Percentiles rank a stretch among this genome's conserved stretches.
These are phyloP conservation scores for Esox lucius DNA, from an alignment of 2,797 vertebrate genomes.

Conservation along the genomic window DNA sequence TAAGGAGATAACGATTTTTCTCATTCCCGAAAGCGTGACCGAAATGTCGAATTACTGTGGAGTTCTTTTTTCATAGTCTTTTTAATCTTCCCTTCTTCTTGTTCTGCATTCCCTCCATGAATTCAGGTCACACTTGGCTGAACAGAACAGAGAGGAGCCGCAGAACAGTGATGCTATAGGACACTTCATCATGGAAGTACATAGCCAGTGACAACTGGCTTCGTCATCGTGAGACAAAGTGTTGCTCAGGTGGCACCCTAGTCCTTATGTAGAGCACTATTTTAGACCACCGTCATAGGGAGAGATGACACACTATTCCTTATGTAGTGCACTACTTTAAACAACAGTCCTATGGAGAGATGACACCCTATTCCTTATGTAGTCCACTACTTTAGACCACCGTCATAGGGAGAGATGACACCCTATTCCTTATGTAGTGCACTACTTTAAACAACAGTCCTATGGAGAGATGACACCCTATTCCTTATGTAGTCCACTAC, in stretches of 20 bases:
- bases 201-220: not conserved
- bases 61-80: not conserved
- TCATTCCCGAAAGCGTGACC: slow-evolving; percentile 6
- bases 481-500: too few relatives aligned
- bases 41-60: slow-evolving; percentile 5
- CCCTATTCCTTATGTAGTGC: too few relatives aligned
- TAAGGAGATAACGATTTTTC: too few relatives aligned
- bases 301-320: not conserved
- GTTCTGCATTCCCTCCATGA: slow-evolving; percentile 36
- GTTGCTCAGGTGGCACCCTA: slow-evolving; percentile 45
- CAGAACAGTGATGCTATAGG: slow-evolving; percentile 49
- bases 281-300: not conserved
- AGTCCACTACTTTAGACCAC: too few relatives aligned
- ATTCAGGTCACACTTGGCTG: slow-evolving; percentile 59
- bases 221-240: slow-evolving; percentile 2
- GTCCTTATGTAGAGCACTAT: not conserved
- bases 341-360: too few relatives aligned
- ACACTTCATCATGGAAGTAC: not conserved
- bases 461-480: too few relatives aligned
- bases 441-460: too few relatives aligned
- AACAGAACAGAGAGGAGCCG: slow-evolving; percentile 58
- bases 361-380: too few relatives aligned
- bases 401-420: too few relatives aligned
- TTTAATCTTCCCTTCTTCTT: slow-evolving; percentile 27
- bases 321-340: not conserved